phyloP scores from a whole-genome alignment of 2,113 vertebrate species.

The Neotoma lepida region DNA sequence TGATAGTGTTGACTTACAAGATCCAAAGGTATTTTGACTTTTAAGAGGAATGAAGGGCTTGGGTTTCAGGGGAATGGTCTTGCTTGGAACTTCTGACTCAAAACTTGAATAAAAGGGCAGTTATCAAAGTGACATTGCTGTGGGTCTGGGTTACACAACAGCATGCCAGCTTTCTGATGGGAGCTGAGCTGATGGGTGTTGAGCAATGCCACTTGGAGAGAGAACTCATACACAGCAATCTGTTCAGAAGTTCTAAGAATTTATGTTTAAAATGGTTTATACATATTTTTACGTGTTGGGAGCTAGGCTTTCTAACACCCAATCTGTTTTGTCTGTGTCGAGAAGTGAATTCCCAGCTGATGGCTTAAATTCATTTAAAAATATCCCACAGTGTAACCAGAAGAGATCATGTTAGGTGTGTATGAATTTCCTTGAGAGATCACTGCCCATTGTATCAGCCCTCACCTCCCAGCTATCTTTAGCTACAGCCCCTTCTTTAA shows the following conservation, averaged over 20 bases:
- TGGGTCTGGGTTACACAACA: slow-evolving; percentile 84
- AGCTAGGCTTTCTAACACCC: slow-evolving; percentile 72
- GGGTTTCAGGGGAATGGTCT: slow-evolving; percentile 76
- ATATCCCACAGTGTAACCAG: slow-evolving; percentile 47
- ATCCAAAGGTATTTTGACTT: slow-evolving; percentile 76
- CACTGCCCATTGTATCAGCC: background rate
- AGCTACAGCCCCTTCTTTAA: background rate
- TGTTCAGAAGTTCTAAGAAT: slow-evolving; percentile 87
- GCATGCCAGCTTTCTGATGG: slow-evolving; percentile 80
- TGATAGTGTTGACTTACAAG: slow-evolving; percentile 72
- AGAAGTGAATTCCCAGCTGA: slow-evolving; percentile 75
- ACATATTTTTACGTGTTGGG: slow-evolving; percentile 81
- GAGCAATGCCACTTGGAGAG: slow-evolving; percentile 85
- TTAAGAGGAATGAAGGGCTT: slow-evolving; percentile 60
- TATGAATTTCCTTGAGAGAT: background rate
- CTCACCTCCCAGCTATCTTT: background rate
- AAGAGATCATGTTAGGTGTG: background rate
- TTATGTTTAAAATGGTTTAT: slow-evolving; percentile 84
- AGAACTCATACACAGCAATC: slow-evolving; percentile 79
- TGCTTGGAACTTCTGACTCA: slow-evolving; percentile 70
- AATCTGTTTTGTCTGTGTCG: slow-evolving; percentile 77
- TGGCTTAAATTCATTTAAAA: slow-evolving; percentile 64
- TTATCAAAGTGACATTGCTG: slow-evolving; percentile 79
- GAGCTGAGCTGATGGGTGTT: slow-evolving; percentile 76
- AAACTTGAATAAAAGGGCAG: slow-evolving; percentile 71